These are phyloP conservation scores for Rhynchotus rufescens DNA, from an alignment of 2,797 vertebrate species.

Conservation along the genomic window DNA sequence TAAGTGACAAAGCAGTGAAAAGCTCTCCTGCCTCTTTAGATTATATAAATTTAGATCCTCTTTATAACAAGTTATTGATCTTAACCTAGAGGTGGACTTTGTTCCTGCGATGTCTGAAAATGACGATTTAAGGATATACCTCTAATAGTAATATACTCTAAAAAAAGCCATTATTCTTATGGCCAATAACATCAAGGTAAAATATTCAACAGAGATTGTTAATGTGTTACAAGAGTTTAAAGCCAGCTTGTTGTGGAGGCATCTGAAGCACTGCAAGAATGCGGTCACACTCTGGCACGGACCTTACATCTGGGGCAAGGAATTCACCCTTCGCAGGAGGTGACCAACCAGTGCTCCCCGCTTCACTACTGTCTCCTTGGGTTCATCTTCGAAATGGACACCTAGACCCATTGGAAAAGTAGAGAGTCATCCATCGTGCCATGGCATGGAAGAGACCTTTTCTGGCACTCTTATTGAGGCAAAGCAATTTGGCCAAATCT, in stretches of 20 bases:
- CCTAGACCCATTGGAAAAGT: background rate
- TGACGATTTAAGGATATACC: background rate
- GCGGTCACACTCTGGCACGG: accelerated
- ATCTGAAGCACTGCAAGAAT: slow-evolving; percentile 53
- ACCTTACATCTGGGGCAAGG: accelerated
- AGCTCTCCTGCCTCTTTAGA: background rate
- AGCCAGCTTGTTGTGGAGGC: background rate
- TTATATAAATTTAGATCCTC: background rate
- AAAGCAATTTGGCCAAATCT: background rate
- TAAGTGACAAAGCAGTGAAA: background rate
- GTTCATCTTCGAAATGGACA: background rate
- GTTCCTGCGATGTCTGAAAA: background rate
- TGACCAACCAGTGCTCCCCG: background rate
- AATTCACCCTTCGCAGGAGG: background rate
- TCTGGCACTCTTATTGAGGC: background rate
- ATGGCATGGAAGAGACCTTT: background rate
- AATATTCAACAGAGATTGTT: background rate
- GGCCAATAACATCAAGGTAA: background rate
- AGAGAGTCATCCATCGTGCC: background rate
- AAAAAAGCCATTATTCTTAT: background rate
- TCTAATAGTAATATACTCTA: background rate
- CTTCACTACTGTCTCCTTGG: background rate
- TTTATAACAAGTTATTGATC: background rate
- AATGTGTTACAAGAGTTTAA: slow-evolving; percentile 41
- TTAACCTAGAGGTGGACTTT: background rate